These are phyloP conservation scores for Biston betularia DNA, from an alignment of 2,888 invertebrate genomes.

Conservation along the genomic window DNA sequence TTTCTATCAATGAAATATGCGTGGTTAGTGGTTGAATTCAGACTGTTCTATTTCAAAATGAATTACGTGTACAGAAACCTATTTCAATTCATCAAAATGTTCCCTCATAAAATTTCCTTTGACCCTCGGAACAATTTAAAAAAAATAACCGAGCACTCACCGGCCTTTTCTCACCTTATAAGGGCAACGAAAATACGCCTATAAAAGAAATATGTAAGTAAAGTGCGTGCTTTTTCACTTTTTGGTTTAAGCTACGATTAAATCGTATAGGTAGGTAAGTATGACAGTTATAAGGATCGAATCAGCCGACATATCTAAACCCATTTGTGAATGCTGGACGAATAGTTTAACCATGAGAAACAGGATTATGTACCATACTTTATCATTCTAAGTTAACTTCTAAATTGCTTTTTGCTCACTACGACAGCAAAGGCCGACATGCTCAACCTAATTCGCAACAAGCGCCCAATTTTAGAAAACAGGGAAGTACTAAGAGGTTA, in stretches of 20 bases:
- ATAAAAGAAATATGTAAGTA: neutral
- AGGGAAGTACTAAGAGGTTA: too few relatives aligned
- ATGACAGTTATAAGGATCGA: neutral
- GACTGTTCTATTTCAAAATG: neutral
- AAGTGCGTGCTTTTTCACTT: neutral
- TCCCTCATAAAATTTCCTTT: slow-evolving; percentile 18
- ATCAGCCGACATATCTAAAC: neutral
- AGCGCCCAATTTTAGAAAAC: too few relatives aligned
- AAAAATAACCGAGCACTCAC: slow-evolving; percentile 20
- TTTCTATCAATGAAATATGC: too few relatives aligned
- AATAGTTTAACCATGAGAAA: too few relatives aligned
- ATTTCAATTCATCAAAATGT: slow-evolving; percentile 6
- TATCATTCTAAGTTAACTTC: too few relatives aligned
- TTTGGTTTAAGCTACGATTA: neutral
- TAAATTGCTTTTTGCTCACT: too few relatives aligned
- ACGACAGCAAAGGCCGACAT: too few relatives aligned
- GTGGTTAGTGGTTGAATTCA: too few relatives aligned
- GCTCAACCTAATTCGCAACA: too few relatives aligned
- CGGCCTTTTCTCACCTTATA: slow-evolving; percentile 11
- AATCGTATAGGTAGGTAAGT: neutral
- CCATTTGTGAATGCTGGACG: too few relatives aligned
- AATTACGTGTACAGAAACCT: slow-evolving; percentile 1
- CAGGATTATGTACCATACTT: too few relatives aligned
- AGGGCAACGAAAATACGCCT: slow-evolving; percentile 2
- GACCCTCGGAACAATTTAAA: slow-evolving; percentile 19